phyloP scores from a whole-genome alignment of 2,113 vertebrate species.

The Oxyura jamaicensis region DNA sequence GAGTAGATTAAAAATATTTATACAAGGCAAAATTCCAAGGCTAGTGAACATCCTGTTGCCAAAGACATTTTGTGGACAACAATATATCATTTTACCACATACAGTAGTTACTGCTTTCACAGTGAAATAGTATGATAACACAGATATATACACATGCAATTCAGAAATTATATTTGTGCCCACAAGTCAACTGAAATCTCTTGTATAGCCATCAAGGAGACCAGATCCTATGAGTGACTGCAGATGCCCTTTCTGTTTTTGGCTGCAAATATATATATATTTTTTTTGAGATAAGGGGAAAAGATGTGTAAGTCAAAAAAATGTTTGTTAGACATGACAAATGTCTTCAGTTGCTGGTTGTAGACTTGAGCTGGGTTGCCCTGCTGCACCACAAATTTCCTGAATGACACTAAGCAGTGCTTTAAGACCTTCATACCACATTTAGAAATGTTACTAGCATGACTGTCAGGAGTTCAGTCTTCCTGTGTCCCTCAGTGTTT shows the following conservation, averaged over 20 bases:
- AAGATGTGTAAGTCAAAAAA: neutral
- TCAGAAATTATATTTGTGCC: constrained; percentile 48
- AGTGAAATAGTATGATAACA: constrained; percentile 48
- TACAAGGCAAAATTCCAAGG: constrained; percentile 73
- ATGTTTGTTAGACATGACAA: neutral
- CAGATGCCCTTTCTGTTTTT: neutral
- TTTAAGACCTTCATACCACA: neutral
- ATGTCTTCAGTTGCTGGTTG: neutral
- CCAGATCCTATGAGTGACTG: neutral
- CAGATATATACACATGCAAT: constrained; percentile 17
- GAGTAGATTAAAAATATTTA: constrained; percentile 76
- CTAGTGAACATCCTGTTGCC: constrained; percentile 73
- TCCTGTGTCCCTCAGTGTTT: neutral
- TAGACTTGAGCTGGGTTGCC: neutral
- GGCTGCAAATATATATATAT: neutral
- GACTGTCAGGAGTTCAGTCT: neutral
- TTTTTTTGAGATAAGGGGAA: neutral
- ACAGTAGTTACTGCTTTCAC: constrained; percentile 68
- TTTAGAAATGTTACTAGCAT: neutral
- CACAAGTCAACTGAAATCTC: constrained; percentile 5
- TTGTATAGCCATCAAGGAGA: neutral
- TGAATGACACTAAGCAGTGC: neutral
- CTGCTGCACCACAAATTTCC: neutral
- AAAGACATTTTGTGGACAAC: constrained; percentile 67
- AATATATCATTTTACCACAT: constrained; percentile 74